Evolutionary conservation across 2,797 vertebrate species (phyloP).

Genomic region (Scolopax bukidnonensis): DNA sequence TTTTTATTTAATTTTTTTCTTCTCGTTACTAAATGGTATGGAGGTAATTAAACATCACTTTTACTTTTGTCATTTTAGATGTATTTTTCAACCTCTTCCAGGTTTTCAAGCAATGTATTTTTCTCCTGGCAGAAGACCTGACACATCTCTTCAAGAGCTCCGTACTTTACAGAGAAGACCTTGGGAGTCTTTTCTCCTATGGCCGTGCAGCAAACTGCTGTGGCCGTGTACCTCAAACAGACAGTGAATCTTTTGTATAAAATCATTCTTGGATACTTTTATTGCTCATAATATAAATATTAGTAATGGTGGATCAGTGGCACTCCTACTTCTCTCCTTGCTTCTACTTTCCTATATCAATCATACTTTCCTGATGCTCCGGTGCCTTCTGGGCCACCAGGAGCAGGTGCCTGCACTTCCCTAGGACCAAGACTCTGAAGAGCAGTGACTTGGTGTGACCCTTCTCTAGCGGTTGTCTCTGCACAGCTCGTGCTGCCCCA

Average conservation of each 20-base stretch:
- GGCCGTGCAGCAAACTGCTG: not conserved
- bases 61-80: not conserved
- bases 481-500: rapidly evolving
- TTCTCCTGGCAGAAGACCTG: not conserved
- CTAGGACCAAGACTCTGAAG: rapidly evolving
- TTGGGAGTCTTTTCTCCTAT: not conserved
- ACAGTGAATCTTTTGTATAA: not conserved
- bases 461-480: not conserved
- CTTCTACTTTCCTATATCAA: not conserved
- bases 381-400: rapidly evolving
- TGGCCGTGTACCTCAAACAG: not conserved
- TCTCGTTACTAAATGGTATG: not conserved
- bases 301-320: not conserved
- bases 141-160: not conserved
- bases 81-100: not conserved
- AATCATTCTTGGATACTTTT: not conserved
- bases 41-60: not conserved
- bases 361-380: not conserved
- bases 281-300: not conserved
- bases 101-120: not conserved
- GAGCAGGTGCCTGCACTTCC: not conserved
- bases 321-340: not conserved
- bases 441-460: not conserved
- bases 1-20: not conserved
- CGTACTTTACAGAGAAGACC: not conserved